These are phyloP conservation scores for Acromyrmex heyeri DNA, from an alignment of 1,140 invertebrate genomes.

Conservation along the genomic window DNA sequence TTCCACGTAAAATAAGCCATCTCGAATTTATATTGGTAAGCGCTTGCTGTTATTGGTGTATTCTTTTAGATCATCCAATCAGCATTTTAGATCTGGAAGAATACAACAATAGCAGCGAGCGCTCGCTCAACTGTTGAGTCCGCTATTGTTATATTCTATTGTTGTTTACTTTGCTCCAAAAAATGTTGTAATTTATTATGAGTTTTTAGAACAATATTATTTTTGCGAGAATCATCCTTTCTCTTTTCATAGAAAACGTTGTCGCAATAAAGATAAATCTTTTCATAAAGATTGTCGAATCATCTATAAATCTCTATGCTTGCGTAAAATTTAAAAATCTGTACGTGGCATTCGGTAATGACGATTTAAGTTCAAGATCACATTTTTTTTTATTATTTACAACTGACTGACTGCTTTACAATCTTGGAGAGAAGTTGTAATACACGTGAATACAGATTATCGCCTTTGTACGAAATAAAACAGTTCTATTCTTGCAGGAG, in stretches of 20 bases:
- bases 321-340: not conserved
- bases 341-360: not conserved
- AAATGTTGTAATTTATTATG: not conserved
- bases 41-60: no score
- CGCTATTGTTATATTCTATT: no score
- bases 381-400: slow-evolving; percentile 1
- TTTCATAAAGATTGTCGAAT: not conserved
- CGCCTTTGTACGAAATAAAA: slow-evolving; percentile 10
- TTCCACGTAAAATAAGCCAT: not conserved
- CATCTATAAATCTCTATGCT: not conserved
- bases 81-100: no score
- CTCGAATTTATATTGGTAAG: not conserved
- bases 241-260: not conserved
- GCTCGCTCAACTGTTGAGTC: no score
- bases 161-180: not conserved
- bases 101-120: no score
- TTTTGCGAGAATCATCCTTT: not conserved
- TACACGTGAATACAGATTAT: not conserved
- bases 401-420: not conserved
- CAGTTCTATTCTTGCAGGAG: not conserved
- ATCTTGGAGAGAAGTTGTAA: not conserved
- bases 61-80: no score
- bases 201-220: slow-evolving; percentile 1
- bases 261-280: not conserved
- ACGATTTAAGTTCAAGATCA: slow-evolving; percentile 14